Evolutionary conservation across 1,140 invertebrate species (phyloP).

Genomic region (Harpegnathos saltator): DNA sequence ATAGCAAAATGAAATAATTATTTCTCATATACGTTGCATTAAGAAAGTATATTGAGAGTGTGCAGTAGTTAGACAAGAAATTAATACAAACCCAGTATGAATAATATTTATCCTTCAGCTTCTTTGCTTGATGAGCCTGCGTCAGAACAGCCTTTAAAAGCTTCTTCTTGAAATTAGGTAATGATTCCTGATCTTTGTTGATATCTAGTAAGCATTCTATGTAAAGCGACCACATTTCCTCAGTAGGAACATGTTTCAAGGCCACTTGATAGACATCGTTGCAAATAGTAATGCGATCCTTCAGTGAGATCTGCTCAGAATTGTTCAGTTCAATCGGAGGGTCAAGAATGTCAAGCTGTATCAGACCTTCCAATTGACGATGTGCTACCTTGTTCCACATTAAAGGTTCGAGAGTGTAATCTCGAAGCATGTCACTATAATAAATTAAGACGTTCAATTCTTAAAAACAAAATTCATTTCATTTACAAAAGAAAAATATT

Average conservation of each 20-base stretch:
- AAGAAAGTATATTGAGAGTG: too few species aligned
- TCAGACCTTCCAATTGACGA: constrained; percentile 83
- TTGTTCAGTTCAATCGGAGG: constrained; percentile 65
- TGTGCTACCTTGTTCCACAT: constrained; percentile 88
- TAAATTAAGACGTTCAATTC: not conserved
- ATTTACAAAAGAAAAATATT: not conserved
- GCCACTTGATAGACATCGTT: constrained; percentile 85
- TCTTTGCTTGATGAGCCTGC: constrained; percentile 83
- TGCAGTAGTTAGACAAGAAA: not conserved
- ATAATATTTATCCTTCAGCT: constrained; percentile 86
- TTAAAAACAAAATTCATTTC: too few species aligned
- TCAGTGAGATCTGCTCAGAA: constrained; percentile 72
- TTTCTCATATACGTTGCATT: not conserved
- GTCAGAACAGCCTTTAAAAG: constrained; percentile 84
- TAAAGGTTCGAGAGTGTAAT: constrained; percentile 81
- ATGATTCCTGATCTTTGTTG: constrained; percentile 77
- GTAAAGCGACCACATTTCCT: constrained; percentile 87
- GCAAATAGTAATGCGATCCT: constrained; percentile 80
- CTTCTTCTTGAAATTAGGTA: constrained; percentile 85
- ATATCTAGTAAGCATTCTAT: constrained; percentile 86
- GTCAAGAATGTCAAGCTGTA: constrained; percentile 71
- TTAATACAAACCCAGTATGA: constrained; percentile 82
- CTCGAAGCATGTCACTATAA: constrained; percentile 83
- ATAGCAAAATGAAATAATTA: constrained; percentile 39
- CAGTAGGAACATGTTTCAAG: constrained; percentile 86